Percentiles rank a stretch among this genome's conserved stretches.
Conservation (phyloP, 2,888 invertebrate species). For the Cephonodes hylas region DNA sequence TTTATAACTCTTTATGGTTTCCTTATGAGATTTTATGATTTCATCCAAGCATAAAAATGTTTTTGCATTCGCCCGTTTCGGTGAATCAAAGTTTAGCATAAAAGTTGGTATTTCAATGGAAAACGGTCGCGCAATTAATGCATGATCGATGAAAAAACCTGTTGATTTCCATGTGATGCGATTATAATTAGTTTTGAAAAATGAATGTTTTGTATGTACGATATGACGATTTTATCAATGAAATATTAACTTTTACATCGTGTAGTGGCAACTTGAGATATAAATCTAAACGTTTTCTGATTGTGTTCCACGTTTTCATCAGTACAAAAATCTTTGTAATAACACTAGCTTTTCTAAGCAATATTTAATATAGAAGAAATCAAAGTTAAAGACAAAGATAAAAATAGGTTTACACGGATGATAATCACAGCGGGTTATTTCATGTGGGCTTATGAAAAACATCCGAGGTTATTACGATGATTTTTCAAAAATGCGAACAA, state of each 20-base stretch:
- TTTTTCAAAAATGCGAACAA: too few species aligned
- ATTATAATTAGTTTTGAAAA: background rate
- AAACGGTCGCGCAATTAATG: background rate
- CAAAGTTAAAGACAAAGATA: too few species aligned
- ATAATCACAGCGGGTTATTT: too few species aligned
- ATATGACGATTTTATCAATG: background rate
- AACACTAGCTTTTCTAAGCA: too few species aligned
- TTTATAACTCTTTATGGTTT: conserved; percentile 7
- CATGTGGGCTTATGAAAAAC: too few species aligned
- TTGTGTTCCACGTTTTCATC: too few species aligned
- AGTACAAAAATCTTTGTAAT: too few species aligned
- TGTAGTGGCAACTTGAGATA: background rate
- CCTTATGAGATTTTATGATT: conserved; percentile 1
- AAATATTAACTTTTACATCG: background rate
- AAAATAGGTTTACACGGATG: too few species aligned
- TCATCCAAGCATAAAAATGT: background rate
- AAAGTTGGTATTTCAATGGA: background rate
- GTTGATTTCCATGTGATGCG: background rate
- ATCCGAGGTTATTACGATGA: too few species aligned
- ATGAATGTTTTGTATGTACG: background rate
- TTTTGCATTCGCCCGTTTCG: background rate
- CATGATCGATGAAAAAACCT: background rate
- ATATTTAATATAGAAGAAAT: too few species aligned
- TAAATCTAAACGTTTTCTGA: background rate
- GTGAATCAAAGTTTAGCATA: background rate